Conservation (phyloP, 2,888 invertebrate genomes). For the Ypsolopha sequella region DNA sequence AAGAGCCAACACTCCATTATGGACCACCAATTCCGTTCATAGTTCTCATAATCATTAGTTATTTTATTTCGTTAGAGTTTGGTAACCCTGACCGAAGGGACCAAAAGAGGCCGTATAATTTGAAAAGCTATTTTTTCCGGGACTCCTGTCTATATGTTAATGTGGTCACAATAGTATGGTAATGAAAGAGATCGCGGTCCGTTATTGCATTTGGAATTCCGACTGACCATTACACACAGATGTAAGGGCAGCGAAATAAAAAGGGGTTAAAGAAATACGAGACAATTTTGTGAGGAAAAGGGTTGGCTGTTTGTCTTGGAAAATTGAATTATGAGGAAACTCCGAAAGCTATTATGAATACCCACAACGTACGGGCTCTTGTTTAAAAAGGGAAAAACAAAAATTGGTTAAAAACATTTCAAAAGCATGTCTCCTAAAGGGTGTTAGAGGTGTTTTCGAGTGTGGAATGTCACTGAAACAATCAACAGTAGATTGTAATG, state of each 20-base stretch:
- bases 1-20: no score
- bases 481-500: no score
- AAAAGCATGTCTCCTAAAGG: no score
- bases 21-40: no score
- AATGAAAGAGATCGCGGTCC: conserved; percentile 29
- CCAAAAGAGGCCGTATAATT: conserved; percentile 36
- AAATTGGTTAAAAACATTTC: no score
- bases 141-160: conserved; percentile 43
- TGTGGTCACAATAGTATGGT: conserved; percentile 45
- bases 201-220: conserved; percentile 15
- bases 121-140: conserved; percentile 35
- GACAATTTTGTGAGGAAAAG: neutral
- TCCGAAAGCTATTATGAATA: no score
- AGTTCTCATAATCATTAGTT: no score
- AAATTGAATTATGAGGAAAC: neutral
- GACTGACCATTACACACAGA: conserved; percentile 20
- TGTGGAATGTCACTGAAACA: no score
- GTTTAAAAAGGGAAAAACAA: no score
- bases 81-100: conserved; percentile 17
- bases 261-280: conserved; percentile 14
- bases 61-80: no score
- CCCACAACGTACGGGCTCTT: no score
- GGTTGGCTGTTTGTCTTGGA: neutral
- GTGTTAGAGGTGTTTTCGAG: no score
- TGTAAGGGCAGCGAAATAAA: conserved; percentile 27